These are phyloP conservation scores for Cyanistes caeruleus DNA, from an alignment of 2,113 vertebrate genomes.

Conservation along the genomic window DNA sequence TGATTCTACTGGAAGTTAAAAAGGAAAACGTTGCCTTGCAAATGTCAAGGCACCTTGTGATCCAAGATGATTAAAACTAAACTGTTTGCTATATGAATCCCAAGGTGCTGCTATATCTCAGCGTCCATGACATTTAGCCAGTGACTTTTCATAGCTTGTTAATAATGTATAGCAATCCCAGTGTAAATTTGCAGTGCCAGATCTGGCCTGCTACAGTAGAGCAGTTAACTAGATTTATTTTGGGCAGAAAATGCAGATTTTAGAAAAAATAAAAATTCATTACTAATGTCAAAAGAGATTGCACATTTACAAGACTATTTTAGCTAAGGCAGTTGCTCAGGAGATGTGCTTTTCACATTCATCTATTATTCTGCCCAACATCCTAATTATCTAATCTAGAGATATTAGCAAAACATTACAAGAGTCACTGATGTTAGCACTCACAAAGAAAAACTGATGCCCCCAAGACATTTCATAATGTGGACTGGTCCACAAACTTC, in stretches of 20 bases:
- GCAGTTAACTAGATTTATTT: conserved; percentile 79
- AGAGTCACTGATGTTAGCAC: not conserved
- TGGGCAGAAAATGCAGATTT: conserved; percentile 70
- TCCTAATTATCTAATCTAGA: not conserved
- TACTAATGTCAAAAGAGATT: conserved; percentile 53
- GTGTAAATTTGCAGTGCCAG: conserved; percentile 77
- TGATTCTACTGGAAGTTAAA: conserved; percentile 70
- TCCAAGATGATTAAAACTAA: conserved; percentile 82
- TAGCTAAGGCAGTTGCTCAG: not conserved
- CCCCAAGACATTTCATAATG: not conserved
- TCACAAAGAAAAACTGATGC: not conserved
- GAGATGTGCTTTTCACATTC: not conserved
- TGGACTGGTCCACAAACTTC: not conserved
- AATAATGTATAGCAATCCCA: conserved; percentile 79
- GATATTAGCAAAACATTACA: not conserved
- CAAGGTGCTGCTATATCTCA: conserved; percentile 75
- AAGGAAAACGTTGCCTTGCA: conserved; percentile 70
- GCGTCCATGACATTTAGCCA: conserved; percentile 77
- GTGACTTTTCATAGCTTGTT: conserved; percentile 81
- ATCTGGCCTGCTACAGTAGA: conserved; percentile 62
- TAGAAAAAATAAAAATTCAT: conserved; percentile 26
- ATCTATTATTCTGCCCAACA: not conserved
- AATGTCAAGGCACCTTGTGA: conserved; percentile 79
- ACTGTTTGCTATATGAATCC: conserved; percentile 81
- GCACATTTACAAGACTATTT: conserved; percentile 9